Conservation (phyloP, 1,140 invertebrate genomes). For the Geopemphigus sp. region DNA sequence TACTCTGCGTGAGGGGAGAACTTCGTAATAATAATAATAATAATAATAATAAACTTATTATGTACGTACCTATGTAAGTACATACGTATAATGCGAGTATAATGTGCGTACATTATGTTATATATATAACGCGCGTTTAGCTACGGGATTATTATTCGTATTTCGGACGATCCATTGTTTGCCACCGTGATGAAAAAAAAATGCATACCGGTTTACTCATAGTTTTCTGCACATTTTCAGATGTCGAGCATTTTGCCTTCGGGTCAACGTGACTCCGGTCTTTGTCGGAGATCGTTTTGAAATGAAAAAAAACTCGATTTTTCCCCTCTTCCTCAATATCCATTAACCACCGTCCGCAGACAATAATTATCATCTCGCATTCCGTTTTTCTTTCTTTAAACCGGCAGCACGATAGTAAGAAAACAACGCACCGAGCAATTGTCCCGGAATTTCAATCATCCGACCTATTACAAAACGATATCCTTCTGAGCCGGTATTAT, state of each 20-base stretch:
- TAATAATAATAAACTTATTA: neutral
- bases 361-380: constrained; percentile 48
- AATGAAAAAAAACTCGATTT: constrained; percentile 39
- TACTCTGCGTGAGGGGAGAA: neutral
- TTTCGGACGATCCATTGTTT: constrained; percentile 28
- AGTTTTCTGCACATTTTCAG: constrained; percentile 47
- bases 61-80: too few species aligned
- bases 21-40: constrained; percentile 25
- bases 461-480: constrained; percentile 27
- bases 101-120: neutral
- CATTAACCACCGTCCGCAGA: constrained; percentile 41
- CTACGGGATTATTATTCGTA: constrained; percentile 42
- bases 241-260: constrained; percentile 41
- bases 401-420: constrained; percentile 28
- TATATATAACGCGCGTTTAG: neutral
- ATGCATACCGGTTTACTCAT: constrained; percentile 38
- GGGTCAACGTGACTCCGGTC: constrained; percentile 21
- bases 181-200: constrained; percentile 8
- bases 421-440: constrained; percentile 27
- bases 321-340: constrained; percentile 6
- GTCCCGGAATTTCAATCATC: constrained; percentile 41
- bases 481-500: neutral
- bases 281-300: constrained; percentile 44
- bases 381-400: constrained; percentile 46
- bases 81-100: neutral